Evolutionary conservation across 2,797 vertebrate genomes (phyloP).

Genomic region (Alauda arvensis): DNA sequence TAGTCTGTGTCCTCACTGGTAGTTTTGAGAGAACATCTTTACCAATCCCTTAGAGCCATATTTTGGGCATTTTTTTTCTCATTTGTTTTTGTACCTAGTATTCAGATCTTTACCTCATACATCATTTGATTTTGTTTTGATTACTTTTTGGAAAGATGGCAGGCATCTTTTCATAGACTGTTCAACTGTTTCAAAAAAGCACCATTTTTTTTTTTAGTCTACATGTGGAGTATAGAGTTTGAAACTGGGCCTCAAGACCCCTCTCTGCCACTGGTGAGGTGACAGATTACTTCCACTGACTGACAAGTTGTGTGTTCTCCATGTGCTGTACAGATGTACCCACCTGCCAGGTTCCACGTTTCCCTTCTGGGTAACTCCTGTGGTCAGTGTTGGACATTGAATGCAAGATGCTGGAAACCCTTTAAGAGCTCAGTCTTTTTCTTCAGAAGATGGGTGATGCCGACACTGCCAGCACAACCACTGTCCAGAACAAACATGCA

Average conservation of each 20-base stretch:
- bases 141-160: background rate
- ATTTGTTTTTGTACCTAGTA: background rate
- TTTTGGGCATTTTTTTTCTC: background rate
- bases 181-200: slow-evolving; percentile 58
- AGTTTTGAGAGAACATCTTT: background rate
- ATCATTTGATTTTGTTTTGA: background rate
- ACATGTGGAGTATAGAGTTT: background rate
- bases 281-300: background rate
- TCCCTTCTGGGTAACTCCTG: background rate
- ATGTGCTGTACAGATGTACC: background rate
- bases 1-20: background rate
- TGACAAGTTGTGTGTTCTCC: background rate
- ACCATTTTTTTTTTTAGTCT: slow-evolving; percentile 55
- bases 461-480: background rate
- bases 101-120: background rate
- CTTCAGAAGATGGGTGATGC: background rate
- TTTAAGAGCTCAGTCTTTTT: background rate
- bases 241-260: background rate
- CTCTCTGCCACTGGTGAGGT: background rate
- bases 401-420: background rate
- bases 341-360: background rate
- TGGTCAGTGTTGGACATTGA: background rate
- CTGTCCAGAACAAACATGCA: background rate
- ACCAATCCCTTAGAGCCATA: background rate
- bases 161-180: background rate